Base-by-base conservation (phyloP, 2,888 invertebrate species). In the Meteorus colon region DNA sequence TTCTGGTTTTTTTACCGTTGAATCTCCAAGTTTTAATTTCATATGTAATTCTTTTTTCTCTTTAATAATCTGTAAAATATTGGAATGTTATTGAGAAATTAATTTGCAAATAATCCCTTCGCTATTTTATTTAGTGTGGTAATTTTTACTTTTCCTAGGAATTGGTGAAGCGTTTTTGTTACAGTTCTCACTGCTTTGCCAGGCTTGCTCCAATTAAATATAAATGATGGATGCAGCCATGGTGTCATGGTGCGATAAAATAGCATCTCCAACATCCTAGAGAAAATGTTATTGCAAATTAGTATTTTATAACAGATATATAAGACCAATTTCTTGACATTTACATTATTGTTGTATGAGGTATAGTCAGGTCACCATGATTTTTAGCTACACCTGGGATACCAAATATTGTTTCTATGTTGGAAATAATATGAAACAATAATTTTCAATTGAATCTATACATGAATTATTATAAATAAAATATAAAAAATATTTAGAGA, bases 401-500 rank as follows among this genome's bases (percentile, higher is more conserved):
- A 4, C 72, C 72, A 14, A 63, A 29, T 48, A 72, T 14, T 4
- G 63, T 48, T 41, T 72, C 72, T 72, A n/a, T n/a, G 16, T n/a
- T 4, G 24, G 24, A 0, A 2, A 34, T 34, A 55, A 37, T 0
- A 19, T n/a, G n/a, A n/a, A 34, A 24, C 0, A 24, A 24, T 24
- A 24, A 24, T 24, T 24, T 24, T 24, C 24, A 24, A 24, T 24
- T 24, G 24, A 24, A 24, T 24, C 0, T 24, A 24, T 24, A 24
- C 24, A 24, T 24, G 1, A 24, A 24, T 24, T 24, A 24, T 24
- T 24, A 24, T 24, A 24, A 24, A 24, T 24, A 24, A 24, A 24
- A 24, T 24, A 24, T 24, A 1, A 24, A 24, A 24, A 24, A 24
- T 24, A 24, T 24, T 24, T 24, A 24, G 24, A 24, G 24, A 24